These are phyloP conservation scores for Agriotes lineatus DNA, from an alignment of 2,888 invertebrate species.

Conservation along the genomic window DNA sequence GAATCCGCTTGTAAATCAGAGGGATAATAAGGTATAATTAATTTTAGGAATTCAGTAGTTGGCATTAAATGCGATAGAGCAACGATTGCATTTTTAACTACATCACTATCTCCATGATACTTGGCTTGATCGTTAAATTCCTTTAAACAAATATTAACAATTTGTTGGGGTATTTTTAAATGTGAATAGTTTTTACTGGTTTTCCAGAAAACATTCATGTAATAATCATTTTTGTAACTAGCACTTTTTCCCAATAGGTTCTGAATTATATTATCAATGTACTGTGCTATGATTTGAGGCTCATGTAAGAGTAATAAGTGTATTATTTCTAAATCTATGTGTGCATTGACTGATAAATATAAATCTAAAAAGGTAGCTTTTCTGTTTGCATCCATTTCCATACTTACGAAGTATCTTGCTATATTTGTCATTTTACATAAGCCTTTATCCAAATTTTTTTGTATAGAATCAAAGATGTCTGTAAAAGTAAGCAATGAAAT, in stretches of 20 bases:
- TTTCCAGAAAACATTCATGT: not conserved
- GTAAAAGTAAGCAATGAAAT: constrained; percentile 14
- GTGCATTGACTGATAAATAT: not conserved
- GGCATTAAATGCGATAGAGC: constrained; percentile 14
- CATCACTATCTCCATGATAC: not conserved
- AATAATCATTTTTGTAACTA: not conserved
- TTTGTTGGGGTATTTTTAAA: constrained; percentile 20
- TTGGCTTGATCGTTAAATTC: not conserved
- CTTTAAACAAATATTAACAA: constrained; percentile 9
- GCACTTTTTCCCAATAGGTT: too few relatives aligned
- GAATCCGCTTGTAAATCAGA: not conserved
- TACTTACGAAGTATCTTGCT: not conserved
- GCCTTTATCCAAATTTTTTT: not conserved
- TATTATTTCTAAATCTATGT: not conserved
- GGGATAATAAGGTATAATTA: not conserved
- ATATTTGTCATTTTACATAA: not conserved
- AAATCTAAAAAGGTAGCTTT: not conserved
- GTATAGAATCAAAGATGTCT: not conserved
- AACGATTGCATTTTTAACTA: not conserved
- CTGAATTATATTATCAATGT: not conserved
- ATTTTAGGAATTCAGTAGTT: not conserved
- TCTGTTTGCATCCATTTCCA: not conserved
- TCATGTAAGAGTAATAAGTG: not conserved
- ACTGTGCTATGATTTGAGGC: not conserved
- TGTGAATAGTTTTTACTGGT: constrained; percentile 3